A percentile compares a stretch with the other conserved stretches of the same genome.
Evolutionary conservation across 1,140 invertebrate genomes (phyloP).

Genomic region (Orchestia grillus): DNA sequence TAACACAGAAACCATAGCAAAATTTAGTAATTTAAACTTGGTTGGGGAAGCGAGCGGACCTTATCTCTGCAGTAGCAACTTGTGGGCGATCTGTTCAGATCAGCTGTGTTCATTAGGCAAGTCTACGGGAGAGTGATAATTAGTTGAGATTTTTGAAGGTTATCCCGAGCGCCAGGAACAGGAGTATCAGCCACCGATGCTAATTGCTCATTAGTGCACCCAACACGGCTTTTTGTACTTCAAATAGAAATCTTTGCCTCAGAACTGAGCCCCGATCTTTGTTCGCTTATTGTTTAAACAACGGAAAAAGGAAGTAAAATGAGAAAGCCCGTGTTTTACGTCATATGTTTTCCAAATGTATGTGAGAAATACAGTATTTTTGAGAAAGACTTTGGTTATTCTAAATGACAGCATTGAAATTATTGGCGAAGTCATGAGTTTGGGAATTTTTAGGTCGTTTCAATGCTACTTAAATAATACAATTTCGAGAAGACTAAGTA

Average conservation of each 20-base stretch:
- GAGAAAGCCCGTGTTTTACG: not conserved
- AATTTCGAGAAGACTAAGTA: not conserved
- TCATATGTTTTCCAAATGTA: not conserved
- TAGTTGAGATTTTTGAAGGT: constrained; percentile 34
- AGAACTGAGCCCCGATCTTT: not conserved
- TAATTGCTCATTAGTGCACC: constrained; percentile 26
- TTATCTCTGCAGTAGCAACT: not conserved
- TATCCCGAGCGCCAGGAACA: not conserved
- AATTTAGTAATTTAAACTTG: not conserved
- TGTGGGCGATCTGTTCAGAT: not conserved
- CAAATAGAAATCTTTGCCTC: constrained; percentile 18
- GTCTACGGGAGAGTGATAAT: not conserved
- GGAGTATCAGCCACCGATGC: constrained; percentile 21
- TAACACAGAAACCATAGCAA: not conserved
- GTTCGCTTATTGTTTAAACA: not conserved
- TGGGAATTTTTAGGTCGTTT: not conserved
- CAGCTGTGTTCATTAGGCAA: not conserved
- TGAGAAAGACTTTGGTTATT: not conserved
- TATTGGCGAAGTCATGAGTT: not conserved
- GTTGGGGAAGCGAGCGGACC: not conserved
- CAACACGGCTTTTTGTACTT: not conserved
- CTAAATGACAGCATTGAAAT: not conserved
- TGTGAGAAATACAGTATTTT: not conserved
- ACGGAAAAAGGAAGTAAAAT: not conserved
- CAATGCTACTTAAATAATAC: not conserved